A percentile compares a stretch with the other conserved stretches of the same genome.
Conservation (phyloP, 2,797 vertebrate genomes). For the Muscicapa striata region DNA sequence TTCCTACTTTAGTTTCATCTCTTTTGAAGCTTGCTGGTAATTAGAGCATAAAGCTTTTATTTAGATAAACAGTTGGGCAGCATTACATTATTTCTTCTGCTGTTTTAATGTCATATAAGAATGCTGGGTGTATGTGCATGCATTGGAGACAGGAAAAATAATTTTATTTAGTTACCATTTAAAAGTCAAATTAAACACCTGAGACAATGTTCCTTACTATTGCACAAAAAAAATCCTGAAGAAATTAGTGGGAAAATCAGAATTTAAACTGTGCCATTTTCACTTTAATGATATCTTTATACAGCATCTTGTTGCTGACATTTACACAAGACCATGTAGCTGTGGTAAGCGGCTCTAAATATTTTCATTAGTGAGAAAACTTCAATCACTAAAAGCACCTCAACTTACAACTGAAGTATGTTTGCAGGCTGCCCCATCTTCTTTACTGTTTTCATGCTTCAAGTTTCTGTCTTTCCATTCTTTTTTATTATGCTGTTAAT, state of each 20-base stretch:
- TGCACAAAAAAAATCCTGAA: not conserved
- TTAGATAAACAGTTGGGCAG: not conserved
- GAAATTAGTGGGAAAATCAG: not conserved
- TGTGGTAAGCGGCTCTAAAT: not conserved
- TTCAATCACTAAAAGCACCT: not conserved
- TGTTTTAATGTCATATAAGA: not conserved
- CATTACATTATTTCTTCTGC: not conserved
- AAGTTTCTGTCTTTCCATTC: not conserved
- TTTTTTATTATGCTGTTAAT: not conserved
- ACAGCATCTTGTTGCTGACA: not conserved
- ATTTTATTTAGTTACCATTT: not conserved
- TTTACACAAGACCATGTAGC: not conserved
- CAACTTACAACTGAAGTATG: not conserved
- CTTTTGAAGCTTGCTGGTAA: not conserved
- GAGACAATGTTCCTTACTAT: not conserved
- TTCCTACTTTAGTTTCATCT: not conserved
- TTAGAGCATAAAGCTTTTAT: conserved; percentile 4
- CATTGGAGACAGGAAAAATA: not conserved
- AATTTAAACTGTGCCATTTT: not conserved
- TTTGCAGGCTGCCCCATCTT: not conserved
- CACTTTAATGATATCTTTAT: not conserved
- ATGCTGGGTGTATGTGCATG: not conserved
- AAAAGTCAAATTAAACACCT: not conserved
- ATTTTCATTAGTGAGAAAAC: not conserved
- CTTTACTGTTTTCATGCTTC: not conserved